Evolutionary conservation across 2,888 invertebrate species (phyloP), one percentile per base, ranked within the genome.

Genomic region (Coelogynopora nodosa): DNA sequence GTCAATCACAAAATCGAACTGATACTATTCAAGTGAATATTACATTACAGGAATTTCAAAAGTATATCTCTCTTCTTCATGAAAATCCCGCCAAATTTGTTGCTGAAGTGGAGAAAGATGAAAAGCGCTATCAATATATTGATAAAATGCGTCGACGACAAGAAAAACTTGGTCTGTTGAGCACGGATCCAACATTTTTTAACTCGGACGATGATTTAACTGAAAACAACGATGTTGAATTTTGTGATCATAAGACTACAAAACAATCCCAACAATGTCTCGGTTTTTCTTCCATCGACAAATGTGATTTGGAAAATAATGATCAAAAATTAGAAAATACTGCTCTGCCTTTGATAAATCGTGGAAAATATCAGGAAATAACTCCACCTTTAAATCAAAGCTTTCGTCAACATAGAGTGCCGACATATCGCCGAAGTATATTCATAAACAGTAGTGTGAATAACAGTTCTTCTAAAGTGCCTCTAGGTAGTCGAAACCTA

Each of bases 51-150:
- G 74, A 74, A 23, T 74, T 74, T 26, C 74, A 74, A 26, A 74
- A 74, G 74, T 74, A 74, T 74, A 13, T 74, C 2, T 13, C 23
- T 2, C 74, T 74, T 74, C 74, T 74, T 74, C 74, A 74, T 26
- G 74, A 74, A 74, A 26, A 74, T 74, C 74, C 74, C 5, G 74
- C 74, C 2, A 74, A 74, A 74, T 74, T 74, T 23, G 74, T 74
- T 26, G 74, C 74, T n/a, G 74, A 74, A 23, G 74, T 74, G 23
- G 18, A 74, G 2, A 74, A 74, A 74, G 74, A 74, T 74, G 74
- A 74, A 26, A 74, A 74, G 23, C 74, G 74, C 10, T 74, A 74
- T 26, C 18, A 74, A 26, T 74, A 23, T 5, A 74, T 74, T 23
- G 74, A 74, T 2, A 74, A 26, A 26, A 5, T 74, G 23, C 74